A percentile compares a stretch with the other conserved stretches of the same genome.
phyloP scores from a whole-genome alignment of 35 echinoderm and acorn worm species.

The Apostichopus californicus region DNA sequence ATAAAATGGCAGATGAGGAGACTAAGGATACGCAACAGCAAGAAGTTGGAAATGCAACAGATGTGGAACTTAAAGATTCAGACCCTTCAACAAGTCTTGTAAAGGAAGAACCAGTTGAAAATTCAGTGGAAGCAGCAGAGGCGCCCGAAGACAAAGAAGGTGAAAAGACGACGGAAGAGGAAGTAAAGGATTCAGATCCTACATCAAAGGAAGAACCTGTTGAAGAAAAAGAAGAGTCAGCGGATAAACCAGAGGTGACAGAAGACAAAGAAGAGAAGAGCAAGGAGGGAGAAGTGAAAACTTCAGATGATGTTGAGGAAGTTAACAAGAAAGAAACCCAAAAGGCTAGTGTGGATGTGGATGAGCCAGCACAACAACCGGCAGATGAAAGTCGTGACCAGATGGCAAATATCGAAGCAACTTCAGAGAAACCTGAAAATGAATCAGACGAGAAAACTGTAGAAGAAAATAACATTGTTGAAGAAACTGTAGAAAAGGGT shows the following conservation, averaged over 20 bases:
- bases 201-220: background rate
- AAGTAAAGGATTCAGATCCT: background rate
- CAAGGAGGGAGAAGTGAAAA: slow-evolving; percentile 37
- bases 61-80: no score
- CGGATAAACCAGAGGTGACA: background rate
- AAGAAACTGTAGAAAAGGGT: slow-evolving; percentile 15
- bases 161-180: background rate
- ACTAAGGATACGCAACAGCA: no score
- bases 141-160: background rate
- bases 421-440: slow-evolving; percentile 1
- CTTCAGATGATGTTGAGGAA: slow-evolving; percentile 8
- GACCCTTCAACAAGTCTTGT: no score
- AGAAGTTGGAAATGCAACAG: no score
- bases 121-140: background rate
- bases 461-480: slow-evolving; percentile 1
- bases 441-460: slow-evolving; percentile 2
- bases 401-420: background rate
- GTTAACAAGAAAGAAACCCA: background rate
- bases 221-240: slow-evolving; percentile 10
- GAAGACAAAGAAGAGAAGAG: slow-evolving; percentile 19
- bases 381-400: background rate
- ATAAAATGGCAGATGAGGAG: no score
- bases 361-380: background rate
- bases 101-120: no score
- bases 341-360: background rate